Conservation (phyloP, 2,797 vertebrate species). For the Enteromius trimaculatus region DNA sequence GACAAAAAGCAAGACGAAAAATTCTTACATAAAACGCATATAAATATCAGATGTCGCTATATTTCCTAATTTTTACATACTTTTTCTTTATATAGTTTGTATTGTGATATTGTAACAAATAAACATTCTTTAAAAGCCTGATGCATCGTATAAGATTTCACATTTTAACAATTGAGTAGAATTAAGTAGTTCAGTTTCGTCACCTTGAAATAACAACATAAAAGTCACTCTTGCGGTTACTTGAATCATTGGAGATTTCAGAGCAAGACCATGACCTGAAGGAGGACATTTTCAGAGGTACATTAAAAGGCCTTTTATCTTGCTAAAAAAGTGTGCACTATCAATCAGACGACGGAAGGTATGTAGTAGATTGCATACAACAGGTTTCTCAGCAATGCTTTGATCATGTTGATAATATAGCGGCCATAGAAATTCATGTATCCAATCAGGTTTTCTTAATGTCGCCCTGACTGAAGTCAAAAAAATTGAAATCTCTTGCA, state of each 20-base stretch:
- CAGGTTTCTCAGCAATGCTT: neutral
- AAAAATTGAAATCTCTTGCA: conserved; percentile 18
- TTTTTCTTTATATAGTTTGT: too few relatives aligned
- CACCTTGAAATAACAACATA: neutral
- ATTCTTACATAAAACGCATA: neutral
- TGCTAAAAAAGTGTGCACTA: neutral
- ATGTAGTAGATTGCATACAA: neutral
- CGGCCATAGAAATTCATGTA: neutral
- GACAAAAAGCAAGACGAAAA: neutral
- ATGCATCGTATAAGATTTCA: neutral
- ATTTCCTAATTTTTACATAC: neutral
- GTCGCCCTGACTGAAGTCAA: neutral
- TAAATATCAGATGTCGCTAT: neutral
- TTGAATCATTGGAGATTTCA: neutral
- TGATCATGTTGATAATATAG: conserved; percentile 3
- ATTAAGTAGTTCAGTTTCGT: neutral
- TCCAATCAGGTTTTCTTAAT: neutral
- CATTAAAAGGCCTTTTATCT: neutral
- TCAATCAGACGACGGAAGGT: neutral
- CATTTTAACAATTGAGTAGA: neutral
- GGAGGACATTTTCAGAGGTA: neutral
- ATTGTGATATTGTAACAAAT: too few relatives aligned
- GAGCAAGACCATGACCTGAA: neutral
- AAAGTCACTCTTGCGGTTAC: neutral
- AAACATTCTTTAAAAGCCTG: too few relatives aligned